Evolutionary conservation across 2,113 vertebrate species (phyloP).

Genomic region (Saiga tatarica): DNA sequence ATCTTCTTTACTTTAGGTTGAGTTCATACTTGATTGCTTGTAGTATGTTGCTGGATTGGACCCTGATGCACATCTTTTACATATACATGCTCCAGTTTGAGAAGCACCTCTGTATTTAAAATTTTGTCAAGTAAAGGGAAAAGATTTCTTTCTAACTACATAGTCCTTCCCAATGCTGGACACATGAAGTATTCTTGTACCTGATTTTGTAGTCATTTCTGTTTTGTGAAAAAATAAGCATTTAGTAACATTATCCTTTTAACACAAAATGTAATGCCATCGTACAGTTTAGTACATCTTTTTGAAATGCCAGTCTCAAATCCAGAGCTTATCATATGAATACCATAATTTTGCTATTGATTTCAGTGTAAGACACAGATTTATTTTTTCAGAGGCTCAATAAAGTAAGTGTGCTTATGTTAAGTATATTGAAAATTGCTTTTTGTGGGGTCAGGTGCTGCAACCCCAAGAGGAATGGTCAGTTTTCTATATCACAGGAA

Average conservation of each 20-base stretch:
- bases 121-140: not conserved
- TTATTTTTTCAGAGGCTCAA: slow-evolving; percentile 4
- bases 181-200: not conserved
- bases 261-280: not conserved
- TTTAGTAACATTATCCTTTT: not conserved
- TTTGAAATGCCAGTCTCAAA: slow-evolving; percentile 14
- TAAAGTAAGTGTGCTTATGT: not conserved
- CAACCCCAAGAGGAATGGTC: not conserved
- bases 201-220: slow-evolving; percentile 25
- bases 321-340: not conserved
- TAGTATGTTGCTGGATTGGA: not conserved
- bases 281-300: not conserved
- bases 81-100: not conserved
- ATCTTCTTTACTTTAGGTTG: not conserved
- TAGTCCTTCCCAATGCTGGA: not conserved
- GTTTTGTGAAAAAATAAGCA: slow-evolving; percentile 14
- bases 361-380: slow-evolving; percentile 1
- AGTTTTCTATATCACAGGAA: not conserved
- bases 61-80: not conserved
- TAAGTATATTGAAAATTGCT: not conserved
- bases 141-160: not conserved
- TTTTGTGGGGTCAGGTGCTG: not conserved
- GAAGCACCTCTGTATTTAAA: not conserved
- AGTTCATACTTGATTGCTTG: not conserved
- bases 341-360: slow-evolving; percentile 25